These are phyloP conservation scores for Tylochromis polylepis DNA, from an alignment of 2,113 vertebrate genomes.

Conservation along the genomic window DNA sequence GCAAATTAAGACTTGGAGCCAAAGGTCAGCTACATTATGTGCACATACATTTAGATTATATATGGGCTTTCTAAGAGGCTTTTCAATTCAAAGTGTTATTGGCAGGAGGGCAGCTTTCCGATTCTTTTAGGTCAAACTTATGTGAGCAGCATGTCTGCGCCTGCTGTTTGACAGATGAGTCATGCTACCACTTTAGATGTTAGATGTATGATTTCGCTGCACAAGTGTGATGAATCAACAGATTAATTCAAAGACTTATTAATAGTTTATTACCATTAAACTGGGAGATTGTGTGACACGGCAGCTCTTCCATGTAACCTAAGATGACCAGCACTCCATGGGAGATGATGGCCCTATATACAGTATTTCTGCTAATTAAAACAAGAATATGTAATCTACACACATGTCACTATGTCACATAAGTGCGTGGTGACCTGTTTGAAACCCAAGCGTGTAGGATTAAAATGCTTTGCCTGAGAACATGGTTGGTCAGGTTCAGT, in stretches of 20 bases:
- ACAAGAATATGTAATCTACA: conserved; percentile 69
- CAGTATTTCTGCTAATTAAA: conserved; percentile 68
- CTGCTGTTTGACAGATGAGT: conserved; percentile 42
- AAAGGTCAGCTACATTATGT: not conserved
- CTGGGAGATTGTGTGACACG: conserved; percentile 43
- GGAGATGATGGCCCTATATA: conserved; percentile 31
- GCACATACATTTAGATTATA: not conserved
- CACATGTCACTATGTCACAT: conserved; percentile 67
- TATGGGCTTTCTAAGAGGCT: not conserved
- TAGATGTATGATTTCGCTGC: conserved; percentile 20
- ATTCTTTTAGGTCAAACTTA: conserved; percentile 1
- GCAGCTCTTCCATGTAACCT: conserved; percentile 49
- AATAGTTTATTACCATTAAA: conserved; percentile 59
- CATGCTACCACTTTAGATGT: conserved; percentile 39
- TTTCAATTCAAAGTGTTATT: not conserved
- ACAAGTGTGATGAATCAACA: conserved; percentile 40
- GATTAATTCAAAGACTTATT: conserved; percentile 50
- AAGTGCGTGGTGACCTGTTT: conserved; percentile 63
- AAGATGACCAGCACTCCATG: conserved; percentile 29
- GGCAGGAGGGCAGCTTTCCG: not conserved
- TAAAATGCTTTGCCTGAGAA: conserved; percentile 70
- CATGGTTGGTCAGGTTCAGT: conserved; percentile 42
- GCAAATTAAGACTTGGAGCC: not conserved
- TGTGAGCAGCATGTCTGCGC: not conserved
- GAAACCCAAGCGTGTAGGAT: conserved; percentile 68